Base-by-base conservation (phyloP, 1,140 invertebrate genomes). In the Lordiphosa clarofinis region DNA sequence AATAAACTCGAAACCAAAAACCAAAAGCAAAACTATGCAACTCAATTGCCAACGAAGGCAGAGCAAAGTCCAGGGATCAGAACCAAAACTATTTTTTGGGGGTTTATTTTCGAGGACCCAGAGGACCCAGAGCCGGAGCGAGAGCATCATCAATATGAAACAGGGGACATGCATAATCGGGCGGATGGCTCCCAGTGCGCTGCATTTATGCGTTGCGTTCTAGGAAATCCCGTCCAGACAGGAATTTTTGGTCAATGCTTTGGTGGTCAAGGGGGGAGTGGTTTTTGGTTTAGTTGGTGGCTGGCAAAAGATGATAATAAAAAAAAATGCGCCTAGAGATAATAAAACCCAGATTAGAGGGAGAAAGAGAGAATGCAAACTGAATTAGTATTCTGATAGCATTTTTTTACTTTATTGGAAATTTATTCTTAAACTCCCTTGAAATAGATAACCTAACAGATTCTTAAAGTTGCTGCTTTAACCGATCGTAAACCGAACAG, bases 171-270 rank as follows among this genome's bases (percentile, higher is more conserved):
- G 68, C 73, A 78, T 78, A 78, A 78, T 78, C 73, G 73, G 73
- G 73, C 68, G 73, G 73, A 72, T 78, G 73, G 73, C 43, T 52
- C 35, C 67, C 73, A 71, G 35, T 68, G 61, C 62, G 52, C 59
- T 78, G 73, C 73, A 78, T 76, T 72, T 76, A 76, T 76, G 73
- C 68, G 58, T 71, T 67, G 56, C 47, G 19, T 43, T 58, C 42
- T 71, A 76, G 73, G 73, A 78, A 78, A 78, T 78, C 73, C 73
- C 73, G 73, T 78, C 73, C 73, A 78, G 73, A 78, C 73, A 78
- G 73, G 73, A 76, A 78, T 78, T 78, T 63, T 44, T 54, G 56
- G 78, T 59, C 67, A 76, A 56, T 42, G 44, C 40, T 10, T 15
- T 38, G 49, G 39, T 19, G 36, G 36, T 11, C 24, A 39, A 10